Base-by-base conservation (phyloP, 2,888 invertebrate genomes). In the Dysmachus trigonus region DNA sequence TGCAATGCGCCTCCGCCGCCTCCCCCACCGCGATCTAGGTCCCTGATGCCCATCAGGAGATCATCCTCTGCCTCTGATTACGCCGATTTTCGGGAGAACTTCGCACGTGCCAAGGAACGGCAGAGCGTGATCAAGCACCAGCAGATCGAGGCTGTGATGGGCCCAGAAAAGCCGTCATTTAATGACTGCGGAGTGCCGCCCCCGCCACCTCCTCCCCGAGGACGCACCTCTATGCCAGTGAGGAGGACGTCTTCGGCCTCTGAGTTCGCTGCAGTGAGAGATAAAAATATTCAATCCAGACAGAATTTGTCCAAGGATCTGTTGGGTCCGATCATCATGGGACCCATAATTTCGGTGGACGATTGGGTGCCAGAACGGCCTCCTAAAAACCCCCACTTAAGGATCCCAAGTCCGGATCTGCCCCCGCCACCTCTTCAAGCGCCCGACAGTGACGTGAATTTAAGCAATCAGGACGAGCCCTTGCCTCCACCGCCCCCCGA, bases 311-410 rank as follows among this genome's bases (percentile, higher is more conserved):
- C 88, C 1, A 88, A 88, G 84, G 94, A 94, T 89, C 89, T 94
- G 31, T 89, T 94, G 15, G 94, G 94, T 0, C 94, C 94, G 0
- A 93, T 94, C 53, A 95, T 95, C 85, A 92, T 94, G 72, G 94
- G 94, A 0, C 94, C 94, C 0, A 93, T 94, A 0, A 94, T 95
- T 89, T 94, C 94, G 0, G 92, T 95, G 15, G 95, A 95, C 88
- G 95, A 95, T 88, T 95, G 95, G 94, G 94, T 95, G 0, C 95
- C 96, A 0, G 96, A 95, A 88, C 92, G 96, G 88, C 96, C 96
- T 13, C 96, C 96, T 3, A 96, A 96, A 91, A 96, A 96, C 91
- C 95, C 96, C 2, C 92, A 95, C 87, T 90, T 94, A 88, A 92
- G 93, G 84, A 91, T 92, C 72, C 92, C 92, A 10, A 92, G 92